Evolutionary conservation across 2,888 invertebrate species (phyloP).

Genomic region (Epistrophella euchroma): DNA sequence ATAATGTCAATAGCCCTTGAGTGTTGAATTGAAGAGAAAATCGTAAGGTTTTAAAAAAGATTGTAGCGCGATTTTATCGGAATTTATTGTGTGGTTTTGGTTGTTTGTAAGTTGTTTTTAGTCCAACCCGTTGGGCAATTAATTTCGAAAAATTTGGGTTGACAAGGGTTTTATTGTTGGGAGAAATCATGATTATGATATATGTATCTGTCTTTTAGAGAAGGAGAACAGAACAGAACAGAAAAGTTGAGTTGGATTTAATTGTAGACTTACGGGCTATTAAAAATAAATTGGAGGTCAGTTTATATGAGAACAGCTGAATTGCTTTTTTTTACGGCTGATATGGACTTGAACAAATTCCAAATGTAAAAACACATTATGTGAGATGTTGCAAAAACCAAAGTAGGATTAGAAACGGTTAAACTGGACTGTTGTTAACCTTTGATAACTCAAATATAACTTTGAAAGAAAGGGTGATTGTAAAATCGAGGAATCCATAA

Average conservation of each 20-base stretch:
- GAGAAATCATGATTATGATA: background rate
- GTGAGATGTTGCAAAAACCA: too few species aligned
- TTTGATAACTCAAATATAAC: too few species aligned
- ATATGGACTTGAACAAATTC: too few species aligned
- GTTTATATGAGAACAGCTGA: background rate
- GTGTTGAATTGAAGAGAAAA: conserved; percentile 47
- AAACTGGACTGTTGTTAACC: too few species aligned
- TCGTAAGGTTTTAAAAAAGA: conserved; percentile 16
- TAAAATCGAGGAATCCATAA: too few species aligned
- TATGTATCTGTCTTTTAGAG: background rate
- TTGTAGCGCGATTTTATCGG: conserved; percentile 22
- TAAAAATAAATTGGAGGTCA: conserved; percentile 2
- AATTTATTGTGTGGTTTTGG: conserved; percentile 16
- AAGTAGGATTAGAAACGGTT: too few species aligned
- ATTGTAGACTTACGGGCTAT: background rate
- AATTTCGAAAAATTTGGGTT: conserved; percentile 50
- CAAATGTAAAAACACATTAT: too few species aligned
- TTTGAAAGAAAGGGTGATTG: too few species aligned
- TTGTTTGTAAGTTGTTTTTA: background rate
- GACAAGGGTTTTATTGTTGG: conserved; percentile 24
- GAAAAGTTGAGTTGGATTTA: background rate
- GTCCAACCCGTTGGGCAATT: conserved; percentile 63
- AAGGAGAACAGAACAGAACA: too few species aligned
- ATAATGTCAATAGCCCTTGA: conserved; percentile 70
- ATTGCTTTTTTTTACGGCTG: too few species aligned